phyloP scores from a whole-genome alignment of 2,113 vertebrate species.

The Ceuthmochares aereus region DNA sequence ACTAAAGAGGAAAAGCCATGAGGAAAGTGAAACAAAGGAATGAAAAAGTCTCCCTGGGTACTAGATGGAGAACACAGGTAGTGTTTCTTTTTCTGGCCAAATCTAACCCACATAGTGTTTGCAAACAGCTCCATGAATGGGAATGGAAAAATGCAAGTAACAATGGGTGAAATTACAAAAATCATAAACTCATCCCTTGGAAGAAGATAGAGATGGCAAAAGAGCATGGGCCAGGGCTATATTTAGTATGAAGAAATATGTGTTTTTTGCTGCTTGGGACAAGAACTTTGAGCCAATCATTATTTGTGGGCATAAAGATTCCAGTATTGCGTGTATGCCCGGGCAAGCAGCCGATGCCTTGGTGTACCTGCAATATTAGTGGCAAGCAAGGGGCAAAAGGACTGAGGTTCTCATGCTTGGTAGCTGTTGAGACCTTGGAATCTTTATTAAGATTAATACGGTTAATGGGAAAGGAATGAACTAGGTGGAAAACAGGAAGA shows the following conservation, averaged over 20 bases:
- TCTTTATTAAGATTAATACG: too few relatives aligned
- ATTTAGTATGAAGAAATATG: not conserved
- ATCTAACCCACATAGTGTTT: not conserved
- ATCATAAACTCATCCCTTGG: not conserved
- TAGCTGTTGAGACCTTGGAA: too few relatives aligned
- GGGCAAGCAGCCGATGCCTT: too few relatives aligned
- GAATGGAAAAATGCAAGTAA: not conserved
- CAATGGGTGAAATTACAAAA: not conserved
- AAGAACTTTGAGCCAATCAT: rapidly evolving
- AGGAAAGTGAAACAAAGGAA: not conserved
- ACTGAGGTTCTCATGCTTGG: too few relatives aligned
- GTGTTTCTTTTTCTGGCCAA: not conserved
- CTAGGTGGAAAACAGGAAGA: too few relatives aligned
- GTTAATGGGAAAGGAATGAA: too few relatives aligned
- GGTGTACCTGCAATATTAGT: too few relatives aligned
- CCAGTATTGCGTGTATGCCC: too few relatives aligned
- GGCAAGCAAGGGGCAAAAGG: too few relatives aligned
- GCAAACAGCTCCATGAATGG: not conserved
- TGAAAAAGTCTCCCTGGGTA: not conserved
- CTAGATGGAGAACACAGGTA: rapidly evolving
- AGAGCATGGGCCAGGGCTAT: rapidly evolving
- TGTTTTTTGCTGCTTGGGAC: not conserved
- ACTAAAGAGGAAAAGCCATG: not conserved
- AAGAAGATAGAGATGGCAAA: not conserved
- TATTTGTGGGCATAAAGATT: too few relatives aligned